Evolutionary conservation across 2,797 vertebrate genomes (phyloP).

Genomic region (Danio tinwini): DNA sequence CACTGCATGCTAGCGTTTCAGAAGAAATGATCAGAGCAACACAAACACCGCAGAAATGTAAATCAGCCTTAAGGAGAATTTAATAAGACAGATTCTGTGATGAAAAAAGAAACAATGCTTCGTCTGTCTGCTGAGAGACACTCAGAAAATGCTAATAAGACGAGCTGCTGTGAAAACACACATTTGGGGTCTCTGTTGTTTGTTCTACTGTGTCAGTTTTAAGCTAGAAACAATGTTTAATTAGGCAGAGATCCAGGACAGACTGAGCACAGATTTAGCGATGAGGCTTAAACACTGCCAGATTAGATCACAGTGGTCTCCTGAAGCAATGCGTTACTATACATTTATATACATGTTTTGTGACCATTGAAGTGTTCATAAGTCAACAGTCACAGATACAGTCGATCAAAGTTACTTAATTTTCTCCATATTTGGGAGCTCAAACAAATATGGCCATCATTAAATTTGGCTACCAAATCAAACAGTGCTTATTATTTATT

Average conservation of each 20-base stretch:
- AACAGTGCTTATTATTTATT: no score
- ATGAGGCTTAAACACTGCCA: not conserved
- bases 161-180: slow-evolving; percentile 11
- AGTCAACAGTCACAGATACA: no score
- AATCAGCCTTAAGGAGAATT: not conserved
- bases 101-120: slow-evolving; percentile 15
- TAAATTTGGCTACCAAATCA: no score
- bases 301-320: not conserved
- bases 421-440: not conserved
- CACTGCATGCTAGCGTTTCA: no score
- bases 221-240: slow-evolving; percentile 33
- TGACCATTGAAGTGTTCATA: not conserved
- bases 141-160: slow-evolving; percentile 3
- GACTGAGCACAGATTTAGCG: slow-evolving; percentile 5
- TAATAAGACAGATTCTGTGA: not conserved
- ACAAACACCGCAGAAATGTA: no score
- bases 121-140: not conserved
- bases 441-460: not conserved
- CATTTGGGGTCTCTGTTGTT: slow-evolving; percentile 17
- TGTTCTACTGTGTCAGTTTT: slow-evolving; percentile 18
- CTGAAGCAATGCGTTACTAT: not conserved
- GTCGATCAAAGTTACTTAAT: not conserved
- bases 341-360: not conserved
- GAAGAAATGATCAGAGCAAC: no score
- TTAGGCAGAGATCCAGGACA: slow-evolving; percentile 20